phyloP scores from a whole-genome alignment of 64 coral and sea anemone species.

The Montipora cactus region DNA sequence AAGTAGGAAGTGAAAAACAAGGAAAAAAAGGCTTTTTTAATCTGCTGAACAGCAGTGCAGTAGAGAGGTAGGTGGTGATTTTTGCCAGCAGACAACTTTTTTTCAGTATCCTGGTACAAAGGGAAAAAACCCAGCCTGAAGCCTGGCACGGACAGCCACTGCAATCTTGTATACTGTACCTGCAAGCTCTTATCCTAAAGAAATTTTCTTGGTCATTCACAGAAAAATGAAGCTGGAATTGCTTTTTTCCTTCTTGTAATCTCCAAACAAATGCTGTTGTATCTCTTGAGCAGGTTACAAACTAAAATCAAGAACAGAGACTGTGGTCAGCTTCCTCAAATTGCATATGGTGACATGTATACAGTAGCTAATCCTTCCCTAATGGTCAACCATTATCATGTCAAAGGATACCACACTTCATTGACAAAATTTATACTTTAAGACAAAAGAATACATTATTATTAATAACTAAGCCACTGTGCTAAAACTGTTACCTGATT shows the following conservation, averaged over 20 bases:
- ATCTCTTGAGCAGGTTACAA: conserved; percentile 99
- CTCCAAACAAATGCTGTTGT: conserved; percentile 97
- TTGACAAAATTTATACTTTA: no score
- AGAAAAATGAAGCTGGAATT: conserved; percentile 92
- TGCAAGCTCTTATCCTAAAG: conserved; percentile 97
- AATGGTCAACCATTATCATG: no score
- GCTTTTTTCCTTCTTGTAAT: conserved; percentile 94
- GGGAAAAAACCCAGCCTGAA: neutral
- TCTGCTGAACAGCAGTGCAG: no score
- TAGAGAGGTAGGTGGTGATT: no score
- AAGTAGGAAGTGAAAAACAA: no score
- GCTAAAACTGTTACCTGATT: conserved; percentile 57
- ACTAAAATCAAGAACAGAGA: conserved; percentile 55
- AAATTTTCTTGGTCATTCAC: conserved; percentile 78
- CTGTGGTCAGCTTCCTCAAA: neutral
- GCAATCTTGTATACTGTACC: conserved; percentile 17
- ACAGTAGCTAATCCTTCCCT: no score
- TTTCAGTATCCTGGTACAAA: no score
- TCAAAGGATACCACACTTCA: no score
- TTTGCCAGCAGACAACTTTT: no score
- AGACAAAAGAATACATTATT: no score
- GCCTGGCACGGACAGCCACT: neutral
- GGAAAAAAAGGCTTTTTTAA: no score
- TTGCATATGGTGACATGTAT: no score
- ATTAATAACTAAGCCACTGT: neutral